Evolutionary conservation across 2,113 vertebrate species (phyloP), one percentile per base, ranked within the genome.

Genomic region (Thermophis baileyi): DNA sequence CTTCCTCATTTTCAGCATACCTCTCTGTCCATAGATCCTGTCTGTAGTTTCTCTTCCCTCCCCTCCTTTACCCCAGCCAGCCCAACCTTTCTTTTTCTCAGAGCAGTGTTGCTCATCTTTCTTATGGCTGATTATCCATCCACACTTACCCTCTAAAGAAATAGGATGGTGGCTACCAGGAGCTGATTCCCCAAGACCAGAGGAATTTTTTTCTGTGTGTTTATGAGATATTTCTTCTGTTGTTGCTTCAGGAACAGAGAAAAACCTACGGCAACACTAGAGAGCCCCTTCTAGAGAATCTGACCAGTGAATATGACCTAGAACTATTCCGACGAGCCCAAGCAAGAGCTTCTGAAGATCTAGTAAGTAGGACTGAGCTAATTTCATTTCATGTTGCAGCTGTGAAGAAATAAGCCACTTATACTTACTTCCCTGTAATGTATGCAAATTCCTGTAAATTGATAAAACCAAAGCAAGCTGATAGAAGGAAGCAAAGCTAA

Each of bases 241-340:
- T 35, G 0, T 30, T 50, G 2, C 90, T 81, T 0, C 96, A 99
- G 99, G 99, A 99, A 94, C 99, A 99, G 96, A 98, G 99, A 6
- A 99, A 99, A 96, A 98, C 98, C 20, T 99, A 99, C 4, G 98
- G 98, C 94, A 99, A 98, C 92, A 98, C 98, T 25, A 97, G 99
- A 95, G 99, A 99, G 92, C 99, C 99, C 87, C 98, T 99, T 0
- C 97, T 99, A 92, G 99, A 99, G 96, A 99, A 99, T 98, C 98
- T 99, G 97, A 99, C 99, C 3, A 99, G 99, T 46, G 99, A 99
- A 92, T 99, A 99, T 90, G 99, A 99, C 97, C 98, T 99, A 86
- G 99, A 99, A 97, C 98, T 99, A 88, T 99, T 99, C 97, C 98
- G 99, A 87, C 98, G 99, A 97, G 99, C 99, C 0, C 99, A 99